Evolutionary conservation across 2,113 vertebrate genomes (phyloP), one percentile per base, ranked within the genome.

Genomic region (Crotophaga sulcirostris): DNA sequence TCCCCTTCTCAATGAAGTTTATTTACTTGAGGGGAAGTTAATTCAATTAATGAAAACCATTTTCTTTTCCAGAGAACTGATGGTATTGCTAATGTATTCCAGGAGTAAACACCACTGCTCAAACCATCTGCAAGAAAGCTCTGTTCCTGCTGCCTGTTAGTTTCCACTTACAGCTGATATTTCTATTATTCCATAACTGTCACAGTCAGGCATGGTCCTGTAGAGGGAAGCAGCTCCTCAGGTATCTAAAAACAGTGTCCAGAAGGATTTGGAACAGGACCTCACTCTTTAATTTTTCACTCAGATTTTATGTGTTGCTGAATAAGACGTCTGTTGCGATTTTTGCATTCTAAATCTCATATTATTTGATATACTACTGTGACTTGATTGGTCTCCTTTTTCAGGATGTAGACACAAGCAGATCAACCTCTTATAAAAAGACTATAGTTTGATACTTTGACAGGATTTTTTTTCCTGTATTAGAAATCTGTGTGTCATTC

Each of bases 151-250:
- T 85, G 49, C 11, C 40, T 40, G 16, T 16, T 59, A 69, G 13
- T 58, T 86, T 56, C 56, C 19, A 24, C 49, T 56, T 42, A 34
- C 25, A 70, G 68, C 52, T 76, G 26, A 15, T 58, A 18, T 70
- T 84, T 79, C 18, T 84, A 2, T 74, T 70, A 64, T 44, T 78
- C 9, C 18, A 10, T 7, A 34, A 56, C 49, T 94, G 91, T 26
- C 47, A 33, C n/a, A 73, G 60, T 66, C 91, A 81, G 83, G 52
- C 80, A 89, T 0, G 24, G 21, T 90, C 96, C 95, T 96, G 92
- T 86, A 97, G 95, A 96, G 93, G 95, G 95, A 95, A 56, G 96
- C 94, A 97, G 82, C 54, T 97, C 82, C 96, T 87, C 86, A 94
- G 72, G 52, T 87, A 95, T 93, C 45, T 23, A 33, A 40, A 63